These are phyloP conservation scores for Porphyrio hochstetteri DNA, from an alignment of 2,113 vertebrate genomes.

Conservation along the genomic window DNA sequence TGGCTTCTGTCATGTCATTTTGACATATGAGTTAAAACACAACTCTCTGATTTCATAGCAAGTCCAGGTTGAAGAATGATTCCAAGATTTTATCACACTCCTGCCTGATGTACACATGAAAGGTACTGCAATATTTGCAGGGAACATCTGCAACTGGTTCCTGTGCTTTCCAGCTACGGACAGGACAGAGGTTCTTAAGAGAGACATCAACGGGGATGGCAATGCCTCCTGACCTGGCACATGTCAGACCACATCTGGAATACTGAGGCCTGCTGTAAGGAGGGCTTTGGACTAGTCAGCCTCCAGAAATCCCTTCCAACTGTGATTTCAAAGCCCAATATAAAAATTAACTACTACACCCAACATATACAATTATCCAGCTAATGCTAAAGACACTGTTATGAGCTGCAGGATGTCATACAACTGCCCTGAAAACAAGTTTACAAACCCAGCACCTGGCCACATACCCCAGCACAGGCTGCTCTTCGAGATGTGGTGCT, in stretches of 20 bases:
- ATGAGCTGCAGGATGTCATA: neutral
- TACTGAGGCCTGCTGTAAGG: neutral
- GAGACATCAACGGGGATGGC: neutral
- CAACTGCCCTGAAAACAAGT: neutral
- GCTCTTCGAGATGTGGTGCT: rapidly evolving
- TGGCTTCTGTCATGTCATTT: neutral
- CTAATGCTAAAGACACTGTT: neutral
- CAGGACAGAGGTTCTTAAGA: neutral
- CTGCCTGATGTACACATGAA: neutral
- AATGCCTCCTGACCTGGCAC: too few relatives aligned
- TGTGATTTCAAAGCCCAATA: neutral
- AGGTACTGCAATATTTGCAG: neutral
- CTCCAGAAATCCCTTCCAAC: neutral
- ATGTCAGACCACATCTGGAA: neutral
- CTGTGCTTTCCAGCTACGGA: neutral
- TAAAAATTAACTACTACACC: neutral
- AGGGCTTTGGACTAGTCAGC: neutral
- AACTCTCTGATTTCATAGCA: neutral
- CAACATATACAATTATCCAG: neutral
- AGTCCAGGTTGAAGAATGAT: neutral
- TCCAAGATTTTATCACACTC: neutral
- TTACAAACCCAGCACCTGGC: neutral
- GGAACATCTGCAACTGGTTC: neutral
- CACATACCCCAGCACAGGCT: neutral
- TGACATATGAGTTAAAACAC: neutral